Base-by-base conservation (phyloP, 1,140 invertebrate species). In the Drosophila asahinai region DNA sequence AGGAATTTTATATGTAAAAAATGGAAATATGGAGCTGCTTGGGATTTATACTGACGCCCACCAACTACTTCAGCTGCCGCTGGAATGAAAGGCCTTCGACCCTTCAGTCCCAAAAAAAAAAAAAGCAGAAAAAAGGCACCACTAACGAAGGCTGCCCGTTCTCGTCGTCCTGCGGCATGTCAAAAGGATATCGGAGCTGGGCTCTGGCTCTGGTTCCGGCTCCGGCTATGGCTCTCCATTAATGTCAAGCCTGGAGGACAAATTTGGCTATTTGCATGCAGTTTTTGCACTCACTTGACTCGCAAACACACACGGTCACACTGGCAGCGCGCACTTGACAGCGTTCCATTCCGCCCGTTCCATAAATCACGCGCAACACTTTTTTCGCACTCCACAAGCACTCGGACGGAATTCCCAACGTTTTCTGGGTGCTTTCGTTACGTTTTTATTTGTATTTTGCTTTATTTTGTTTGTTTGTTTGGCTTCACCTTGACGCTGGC, bases 211-310 rank as follows among this genome's bases (percentile, higher is more conserved):
- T 2, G 12, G 11, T 14, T 12, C 4, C 5, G n/a, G 30, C n/a
- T 11, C 8, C 30, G 6, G 17, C 12, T 25, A 17, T 57, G 36
- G 51, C 47, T 68, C 45, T 65, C 77, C 81, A 80, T 84, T 73
- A 74, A 73, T 80, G 81, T 77, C 66, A 77, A 77, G 66, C 67
- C 19, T 30, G 36, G 25, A 15, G 17, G 45, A 63, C 76, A 81
- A 77, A 77, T 86, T 84, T 81, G 67, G 61, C 67, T 78, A 81
- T 84, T 84, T 84, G 70, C 59, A 49, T 67, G 77, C 81, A 55
- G 36, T 55, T 76, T 65, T 78, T 49, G 66, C 59, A 80, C 80
- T 81, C 78, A 76, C 77, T 81, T 76, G 79, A 70, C 68, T 76
- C 58, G 4, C 55, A 7, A 40, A 48, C 47, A 15, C 52, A 61